A percentile compares a stretch with the other conserved stretches of the same genome.
These are phyloP conservation scores for Phaonia tiefii DNA, from an alignment of 2,888 invertebrate species.

Conservation along the genomic window DNA sequence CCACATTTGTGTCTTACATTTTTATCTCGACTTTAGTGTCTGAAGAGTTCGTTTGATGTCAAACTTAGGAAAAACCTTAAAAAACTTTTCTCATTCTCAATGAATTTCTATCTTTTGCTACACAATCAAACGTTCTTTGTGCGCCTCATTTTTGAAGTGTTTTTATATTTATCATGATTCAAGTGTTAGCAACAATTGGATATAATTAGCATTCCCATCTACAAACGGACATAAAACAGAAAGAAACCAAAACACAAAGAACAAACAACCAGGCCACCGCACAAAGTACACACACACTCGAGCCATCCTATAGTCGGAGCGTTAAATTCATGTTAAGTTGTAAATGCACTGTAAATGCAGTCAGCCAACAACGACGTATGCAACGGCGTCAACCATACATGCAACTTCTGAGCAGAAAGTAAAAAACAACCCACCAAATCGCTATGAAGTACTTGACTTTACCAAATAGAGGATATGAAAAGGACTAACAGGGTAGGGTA, in stretches of 20 bases:
- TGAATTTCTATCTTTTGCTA: too few species aligned
- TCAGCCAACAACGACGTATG: background rate
- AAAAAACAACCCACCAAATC: background rate
- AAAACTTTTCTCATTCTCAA: too few species aligned
- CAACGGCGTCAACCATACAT: background rate
- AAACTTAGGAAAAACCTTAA: too few species aligned
- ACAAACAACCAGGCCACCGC: background rate
- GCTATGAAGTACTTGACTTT: background rate
- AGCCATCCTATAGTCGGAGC: background rate
- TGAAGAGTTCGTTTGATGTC: too few species aligned
- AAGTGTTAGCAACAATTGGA: conserved; percentile 29
- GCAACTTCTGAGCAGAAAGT: background rate
- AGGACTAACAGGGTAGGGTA: background rate
- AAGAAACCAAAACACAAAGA: conserved; percentile 15
- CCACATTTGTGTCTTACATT: too few species aligned
- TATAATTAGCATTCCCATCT: conserved; percentile 31
- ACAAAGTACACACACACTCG: background rate
- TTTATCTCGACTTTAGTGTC: too few species aligned
- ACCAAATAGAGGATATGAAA: background rate
- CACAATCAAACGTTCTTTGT: too few species aligned
- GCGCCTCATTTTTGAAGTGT: too few species aligned
- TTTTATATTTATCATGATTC: too few species aligned
- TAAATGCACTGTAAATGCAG: conserved; percentile 1
- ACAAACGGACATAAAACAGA: conserved; percentile 5
- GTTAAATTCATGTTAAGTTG: conserved; percentile 18